Base-by-base conservation (phyloP, 2,113 vertebrate genomes). In the Neomonachus schauinslandi region DNA sequence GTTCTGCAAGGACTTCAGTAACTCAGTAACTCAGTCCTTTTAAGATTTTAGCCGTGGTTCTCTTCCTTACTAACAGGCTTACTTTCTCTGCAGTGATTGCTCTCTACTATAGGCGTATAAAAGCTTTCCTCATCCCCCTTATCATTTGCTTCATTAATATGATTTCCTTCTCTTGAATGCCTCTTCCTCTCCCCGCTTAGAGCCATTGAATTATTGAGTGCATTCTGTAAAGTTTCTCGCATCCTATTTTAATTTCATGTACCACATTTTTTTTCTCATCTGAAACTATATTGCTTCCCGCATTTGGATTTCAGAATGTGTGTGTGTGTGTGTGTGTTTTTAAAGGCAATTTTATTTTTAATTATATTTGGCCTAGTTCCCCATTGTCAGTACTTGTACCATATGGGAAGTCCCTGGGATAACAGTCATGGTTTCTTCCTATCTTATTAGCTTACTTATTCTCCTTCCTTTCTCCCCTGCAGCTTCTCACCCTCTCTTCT, bases 331-430 rank as follows among this genome's bases (percentile, higher is more conserved):
- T 26, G 80, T 96, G 53, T 55, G 3, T 46, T 46, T 95, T 94
- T 80, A 51, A 93, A 89, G 22, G 61, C 84, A 57, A 90, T 92
- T 67, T 46, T 84, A 81, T 92, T 96, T 97, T 92, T 84, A 96
- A 90, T 98, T 95, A 79, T 85, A 77, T 92, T 96, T 98, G 94
- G 51, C 84, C 97, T 92, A 77, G 26, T 88, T 98, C 87, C 55
- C n/a, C n/a, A 55, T 83, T 79, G 46, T 95, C 71, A 84, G 16
- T 92, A 22, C 31, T 79, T 65, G 19, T 46, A 55, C 87, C 55
- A 65, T 55, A 61, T 84, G 92, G 82, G 89, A 96, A 94, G 74
- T 76, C 93, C 51, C 76, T 84, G 63, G 51, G 69, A 76, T 84
- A 76, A 71, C 28, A 94, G 89, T 71, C 67, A 22, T 84, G 55